phyloP scores from a whole-genome alignment of 2,888 invertebrate species.

The Deladenus siricidicola region DNA sequence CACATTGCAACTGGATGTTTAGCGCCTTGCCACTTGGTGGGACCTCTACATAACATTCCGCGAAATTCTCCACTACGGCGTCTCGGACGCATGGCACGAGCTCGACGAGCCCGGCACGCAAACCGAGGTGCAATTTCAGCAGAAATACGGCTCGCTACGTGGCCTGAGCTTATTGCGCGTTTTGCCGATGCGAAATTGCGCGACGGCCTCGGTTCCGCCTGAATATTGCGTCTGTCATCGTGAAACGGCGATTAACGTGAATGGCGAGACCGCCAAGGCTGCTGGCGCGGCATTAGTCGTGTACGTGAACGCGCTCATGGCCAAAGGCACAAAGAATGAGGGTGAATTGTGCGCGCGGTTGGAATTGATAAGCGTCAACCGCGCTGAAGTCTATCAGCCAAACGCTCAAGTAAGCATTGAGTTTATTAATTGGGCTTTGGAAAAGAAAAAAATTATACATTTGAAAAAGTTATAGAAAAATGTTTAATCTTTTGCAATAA shows the following conservation, averaged over 20 bases:
- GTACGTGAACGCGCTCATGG: slow-evolving; percentile 34
- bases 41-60: slow-evolving; percentile 44
- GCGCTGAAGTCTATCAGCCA: not conserved
- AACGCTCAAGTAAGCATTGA: not conserved
- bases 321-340: not conserved
- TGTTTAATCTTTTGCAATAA: too few species aligned
- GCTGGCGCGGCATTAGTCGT: slow-evolving; percentile 25
- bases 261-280: slow-evolving; percentile 20
- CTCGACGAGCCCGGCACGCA: not conserved
- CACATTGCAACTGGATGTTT: too few species aligned
- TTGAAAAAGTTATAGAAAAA: too few species aligned
- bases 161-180: slow-evolving; percentile 33
- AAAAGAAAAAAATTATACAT: too few species aligned
- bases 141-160: slow-evolving; percentile 3
- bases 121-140: not conserved
- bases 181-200: slow-evolving; percentile 36
- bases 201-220: slow-evolving; percentile 41
- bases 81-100: slow-evolving; percentile 10
- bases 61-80: slow-evolving; percentile 28
- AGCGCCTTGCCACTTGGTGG: slow-evolving; percentile 40
- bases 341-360: not conserved
- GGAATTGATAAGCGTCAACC: not conserved
- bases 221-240: slow-evolving; percentile 47
- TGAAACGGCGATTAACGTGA: slow-evolving; percentile 27
- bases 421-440: too few species aligned